A percentile compares a stretch with the other conserved stretches of the same genome.
Evolutionary conservation across 2,888 invertebrate species (phyloP).

Genomic region (Leistus spinibarbis): DNA sequence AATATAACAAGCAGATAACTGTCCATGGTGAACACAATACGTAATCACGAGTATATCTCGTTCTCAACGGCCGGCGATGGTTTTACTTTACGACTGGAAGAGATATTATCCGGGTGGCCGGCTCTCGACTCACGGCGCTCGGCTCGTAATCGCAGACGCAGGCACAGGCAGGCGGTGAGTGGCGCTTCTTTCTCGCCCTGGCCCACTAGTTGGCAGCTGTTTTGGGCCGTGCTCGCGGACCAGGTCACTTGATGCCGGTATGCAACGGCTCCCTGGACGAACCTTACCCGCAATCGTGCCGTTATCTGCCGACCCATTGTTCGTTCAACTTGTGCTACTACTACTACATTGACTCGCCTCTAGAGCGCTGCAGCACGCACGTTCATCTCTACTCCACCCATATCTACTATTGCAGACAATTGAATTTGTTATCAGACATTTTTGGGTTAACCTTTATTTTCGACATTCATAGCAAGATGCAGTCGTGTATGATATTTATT

Average conservation of each 20-base stretch:
- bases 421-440: neutral
- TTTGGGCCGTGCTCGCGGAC: slow-evolving; percentile 35
- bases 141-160: slow-evolving; percentile 19
- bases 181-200: neutral
- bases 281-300: slow-evolving; percentile 50
- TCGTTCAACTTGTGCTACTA: slow-evolving; percentile 24
- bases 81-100: slow-evolving; percentile 37
- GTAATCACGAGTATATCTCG: slow-evolving; percentile 31
- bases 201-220: slow-evolving; percentile 43
- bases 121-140: too few species aligned
- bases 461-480: neutral
- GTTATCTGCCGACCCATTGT: slow-evolving; percentile 49
- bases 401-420: neutral
- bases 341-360: neutral
- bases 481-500: too few species aligned
- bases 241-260: slow-evolving; percentile 50
- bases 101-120: slow-evolving; percentile 34
- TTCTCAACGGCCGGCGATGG: slow-evolving; percentile 20
- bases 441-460: neutral
- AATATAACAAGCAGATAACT: neutral
- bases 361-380: neutral
- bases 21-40: slow-evolving; percentile 21
- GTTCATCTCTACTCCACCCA: neutral
- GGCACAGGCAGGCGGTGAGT: neutral
- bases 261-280: slow-evolving; percentile 49